Percentiles rank a stretch among this genome's conserved stretches.
Evolutionary conservation across 2,113 vertebrate genomes (phyloP).

Genomic region (Opisthocomus hoazin): DNA sequence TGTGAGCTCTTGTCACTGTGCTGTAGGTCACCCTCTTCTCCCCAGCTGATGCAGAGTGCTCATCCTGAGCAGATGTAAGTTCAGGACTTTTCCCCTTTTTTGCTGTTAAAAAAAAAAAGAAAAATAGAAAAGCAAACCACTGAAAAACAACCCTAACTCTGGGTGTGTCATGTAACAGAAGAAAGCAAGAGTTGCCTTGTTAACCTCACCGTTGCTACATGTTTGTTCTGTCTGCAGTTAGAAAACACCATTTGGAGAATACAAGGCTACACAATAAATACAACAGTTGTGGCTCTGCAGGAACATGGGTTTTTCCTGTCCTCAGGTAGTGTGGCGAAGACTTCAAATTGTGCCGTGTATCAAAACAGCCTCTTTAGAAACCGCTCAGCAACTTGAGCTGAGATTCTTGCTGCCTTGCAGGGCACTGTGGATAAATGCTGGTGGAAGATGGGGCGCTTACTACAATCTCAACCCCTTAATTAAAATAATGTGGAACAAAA

Average conservation of each 20-base stretch:
- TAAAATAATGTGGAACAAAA: background rate
- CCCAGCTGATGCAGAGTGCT: background rate
- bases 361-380: background rate
- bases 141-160: fast-evolving
- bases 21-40: background rate
- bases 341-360: background rate
- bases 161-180: background rate
- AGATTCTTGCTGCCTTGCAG: background rate
- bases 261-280: background rate
- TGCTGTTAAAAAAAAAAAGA: background rate
- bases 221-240: background rate
- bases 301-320: background rate
- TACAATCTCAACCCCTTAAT: background rate
- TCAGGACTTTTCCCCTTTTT: background rate
- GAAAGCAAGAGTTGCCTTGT: background rate
- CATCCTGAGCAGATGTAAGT: background rate
- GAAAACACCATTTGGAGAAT: background rate
- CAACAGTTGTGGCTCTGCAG: background rate
- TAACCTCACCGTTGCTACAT: background rate
- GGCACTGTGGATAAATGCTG: background rate
- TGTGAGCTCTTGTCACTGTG: background rate
- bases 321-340: background rate
- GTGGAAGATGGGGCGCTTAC: background rate
- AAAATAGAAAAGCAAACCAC: too few relatives aligned
- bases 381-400: background rate